Base-by-base conservation (phyloP, 2,888 invertebrate genomes). In the Coleophora flavipennella region DNA sequence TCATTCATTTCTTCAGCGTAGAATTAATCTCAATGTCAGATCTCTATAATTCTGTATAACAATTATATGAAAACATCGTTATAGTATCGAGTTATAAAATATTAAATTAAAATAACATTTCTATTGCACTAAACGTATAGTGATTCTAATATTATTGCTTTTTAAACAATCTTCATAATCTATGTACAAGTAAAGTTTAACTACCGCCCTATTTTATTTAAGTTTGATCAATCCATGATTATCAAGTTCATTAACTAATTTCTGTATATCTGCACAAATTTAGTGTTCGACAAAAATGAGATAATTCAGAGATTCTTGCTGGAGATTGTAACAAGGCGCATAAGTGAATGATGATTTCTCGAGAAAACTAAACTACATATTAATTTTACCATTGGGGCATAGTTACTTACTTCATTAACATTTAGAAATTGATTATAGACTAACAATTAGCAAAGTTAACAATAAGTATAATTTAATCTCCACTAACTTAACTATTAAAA, bases 381-480 rank as follows among this genome's bases (percentile, higher is more conserved):
- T 33, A 28, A 48, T 53, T 57, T 50, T 50, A 61, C 57, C 57
- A 63, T 64, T 67, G 61, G 55, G 54, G 60, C 60, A 57, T 52
- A 52, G 62, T 50, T 49, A 52, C 40, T 45, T 50, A 55, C 44
- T 47, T 46, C 42, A 53, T 46, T 50, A 45, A 32, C 33, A 35
- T 40, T 33, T 13, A 34, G 35, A 48, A 60, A 59, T 48, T 54
- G 54, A 60, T 42, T 29, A 57, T 60, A 69, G 68, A 76, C 76
- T 77, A 80, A 80, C 71, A 75, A 79, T 73, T 65, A 79, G 79
- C 68, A 75, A 77, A 80, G 72, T 83, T 80, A 84, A 83, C 81
- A 83, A 83, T 83, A 81, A 81, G 80, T 83, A 83, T 83, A 81
- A 81, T 81, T 83, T 83, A 83, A 81, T 83, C 80, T 83, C 79